These are phyloP conservation scores for Holotrichia oblita DNA, from an alignment of 1,140 invertebrate genomes.

Conservation along the genomic window DNA sequence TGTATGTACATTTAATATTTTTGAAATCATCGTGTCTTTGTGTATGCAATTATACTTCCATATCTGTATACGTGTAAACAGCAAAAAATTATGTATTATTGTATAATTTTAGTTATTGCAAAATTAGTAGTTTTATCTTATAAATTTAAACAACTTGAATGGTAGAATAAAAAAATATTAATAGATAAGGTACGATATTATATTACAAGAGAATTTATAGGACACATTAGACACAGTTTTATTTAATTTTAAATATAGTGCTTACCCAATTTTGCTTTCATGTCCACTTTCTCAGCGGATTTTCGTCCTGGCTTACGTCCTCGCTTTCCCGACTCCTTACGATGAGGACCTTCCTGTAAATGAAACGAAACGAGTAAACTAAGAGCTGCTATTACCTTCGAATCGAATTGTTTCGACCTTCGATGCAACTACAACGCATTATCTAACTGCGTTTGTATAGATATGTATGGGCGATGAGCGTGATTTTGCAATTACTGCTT, in stretches of 20 bases:
- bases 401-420: conserved; percentile 15
- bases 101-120: too few species aligned
- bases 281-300: conserved; percentile 89
- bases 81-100: too few species aligned
- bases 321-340: conserved; percentile 83
- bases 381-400: conserved; percentile 8
- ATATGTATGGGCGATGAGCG: background rate
- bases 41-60: too few species aligned
- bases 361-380: conserved; percentile 41
- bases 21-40: too few species aligned
- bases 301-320: conserved; percentile 90
- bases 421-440: conserved; percentile 21
- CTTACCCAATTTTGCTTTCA: conserved; percentile 90
- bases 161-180: background rate
- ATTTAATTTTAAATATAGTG: background rate
- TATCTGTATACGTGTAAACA: too few species aligned
- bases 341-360: conserved; percentile 68
- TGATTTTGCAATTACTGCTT: conserved; percentile 10
- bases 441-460: background rate
- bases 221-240: background rate
- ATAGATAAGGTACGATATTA: too few species aligned
- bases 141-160: background rate
- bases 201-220: too few species aligned
- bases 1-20: too few species aligned
- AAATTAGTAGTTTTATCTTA: too few species aligned